Evolutionary conservation across 2,113 vertebrate genomes (phyloP), one percentile per base, ranked within the genome.

Genomic region (Hucho hucho): DNA sequence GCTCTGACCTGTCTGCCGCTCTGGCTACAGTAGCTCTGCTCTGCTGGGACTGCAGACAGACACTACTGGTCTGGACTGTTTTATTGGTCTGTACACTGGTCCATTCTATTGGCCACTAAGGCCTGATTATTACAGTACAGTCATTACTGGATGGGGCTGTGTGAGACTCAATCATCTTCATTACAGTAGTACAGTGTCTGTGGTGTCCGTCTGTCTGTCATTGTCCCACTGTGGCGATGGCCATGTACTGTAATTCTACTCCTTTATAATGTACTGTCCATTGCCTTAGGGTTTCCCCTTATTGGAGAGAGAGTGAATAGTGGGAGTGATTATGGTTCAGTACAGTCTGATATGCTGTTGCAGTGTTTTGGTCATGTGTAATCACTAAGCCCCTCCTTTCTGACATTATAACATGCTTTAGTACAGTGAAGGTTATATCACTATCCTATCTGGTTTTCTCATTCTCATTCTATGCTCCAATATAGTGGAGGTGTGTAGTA

Each of bases 111-210:
- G 84, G 74, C 77, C 83, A 70, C 81, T 82, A 67, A 85, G 13
- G 76, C 77, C 79, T 77, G 79, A 87, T 85, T 80, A 87, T 85
- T 74, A 83, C 73, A 76, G 76, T 70, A 37, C 75, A 61, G 81
- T 79, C 80, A 47, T 84, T 80, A 85, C 69, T 13, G 32, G 81
- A 81, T 77, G 72, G 79, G 78, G 68, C 73, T 53, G 11, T 70
- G 59, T 14, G 64, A 29, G 59, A 14, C 64, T 65, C 25, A 26
- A 22, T 65, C 25, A 26, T 25, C 25, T 28, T 65, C 58, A 61
- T 61, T 22, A 61, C 58, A 22, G 13, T 18, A 53, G 49, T 53
- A 18, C 49, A 53, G 49, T 53, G 49, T 53, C 49, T 53, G 49
- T 53, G 13, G 3, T 53, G 13, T 53, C 49, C 18, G 49, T 53